Evolutionary conservation across 2,797 vertebrate species (phyloP).

Genomic region (Phylloscopus collybita): DNA sequence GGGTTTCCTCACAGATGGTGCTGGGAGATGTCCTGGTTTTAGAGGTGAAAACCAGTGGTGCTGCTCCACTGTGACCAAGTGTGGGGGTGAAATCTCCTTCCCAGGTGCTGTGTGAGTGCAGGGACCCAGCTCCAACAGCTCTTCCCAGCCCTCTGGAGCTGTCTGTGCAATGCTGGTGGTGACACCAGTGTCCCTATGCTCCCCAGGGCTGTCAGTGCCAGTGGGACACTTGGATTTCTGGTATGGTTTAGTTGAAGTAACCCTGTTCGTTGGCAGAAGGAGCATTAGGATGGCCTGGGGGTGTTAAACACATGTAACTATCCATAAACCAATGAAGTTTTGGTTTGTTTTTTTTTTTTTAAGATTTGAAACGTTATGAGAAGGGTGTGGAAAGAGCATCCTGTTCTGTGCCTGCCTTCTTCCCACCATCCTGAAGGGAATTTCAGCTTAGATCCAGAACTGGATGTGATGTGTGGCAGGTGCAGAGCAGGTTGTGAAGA

Average conservation of each 20-base stretch:
- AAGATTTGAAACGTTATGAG: not conserved
- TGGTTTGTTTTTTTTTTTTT: not conserved
- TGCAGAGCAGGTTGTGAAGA: not conserved
- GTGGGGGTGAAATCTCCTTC: not conserved
- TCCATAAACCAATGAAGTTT: not conserved
- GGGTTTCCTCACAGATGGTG: accelerated
- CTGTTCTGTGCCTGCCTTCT: not conserved
- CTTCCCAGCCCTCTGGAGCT: not conserved
- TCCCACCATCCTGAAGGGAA: not conserved
- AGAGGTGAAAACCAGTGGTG: not conserved
- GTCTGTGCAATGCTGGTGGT: conserved; percentile 8
- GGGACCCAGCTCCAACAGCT: not conserved
- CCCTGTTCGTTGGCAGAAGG: not conserved
- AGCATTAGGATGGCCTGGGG: not conserved
- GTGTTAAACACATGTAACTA: not conserved
- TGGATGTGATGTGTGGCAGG: not conserved
- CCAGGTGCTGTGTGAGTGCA: not conserved
- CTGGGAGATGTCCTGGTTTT: not conserved
- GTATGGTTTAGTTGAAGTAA: not conserved
- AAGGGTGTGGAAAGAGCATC: not conserved
- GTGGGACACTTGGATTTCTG: not conserved
- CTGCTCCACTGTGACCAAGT: not conserved
- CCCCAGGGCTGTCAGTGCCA: not conserved
- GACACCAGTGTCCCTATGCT: accelerated
- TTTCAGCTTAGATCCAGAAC: conserved; percentile 13